Conservation (phyloP, 2,888 invertebrate species). For the Taenaris catops region DNA sequence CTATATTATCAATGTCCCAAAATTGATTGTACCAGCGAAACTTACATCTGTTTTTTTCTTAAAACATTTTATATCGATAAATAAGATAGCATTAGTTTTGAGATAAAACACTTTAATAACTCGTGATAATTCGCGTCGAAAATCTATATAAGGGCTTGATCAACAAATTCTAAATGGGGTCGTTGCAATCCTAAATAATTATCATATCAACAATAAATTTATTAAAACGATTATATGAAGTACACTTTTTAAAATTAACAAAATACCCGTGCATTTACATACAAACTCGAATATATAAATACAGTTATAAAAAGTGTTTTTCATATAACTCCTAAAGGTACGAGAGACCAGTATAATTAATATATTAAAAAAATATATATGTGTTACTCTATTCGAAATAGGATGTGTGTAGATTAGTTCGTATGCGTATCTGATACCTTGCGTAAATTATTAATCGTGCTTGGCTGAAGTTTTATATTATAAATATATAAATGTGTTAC, state of each 20-base stretch:
- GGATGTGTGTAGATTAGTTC: conserved; percentile 52
- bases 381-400: conserved; percentile 30
- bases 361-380: conserved; percentile 29
- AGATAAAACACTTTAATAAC: too few relatives aligned
- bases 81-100: too few relatives aligned
- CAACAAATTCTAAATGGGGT: conserved; percentile 27
- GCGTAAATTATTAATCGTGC: conserved; percentile 47
- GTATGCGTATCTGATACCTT: conserved; percentile 36
- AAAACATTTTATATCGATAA: too few relatives aligned
- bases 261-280: conserved; percentile 32
- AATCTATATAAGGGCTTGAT: conserved; percentile 1
- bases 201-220: conserved; percentile 41
- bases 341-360: conserved; percentile 51
- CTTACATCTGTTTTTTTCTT: too few relatives aligned
- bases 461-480: conserved; percentile 43
- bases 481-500: conserved; percentile 22
- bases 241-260: conserved; percentile 36
- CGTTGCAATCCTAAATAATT: conserved; percentile 37
- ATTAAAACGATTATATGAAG: conserved; percentile 26
- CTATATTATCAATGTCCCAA: too few relatives aligned
- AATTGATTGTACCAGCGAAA: too few relatives aligned
- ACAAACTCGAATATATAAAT: conserved; percentile 28
- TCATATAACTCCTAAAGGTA: conserved; percentile 48
- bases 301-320: conserved; percentile 32
- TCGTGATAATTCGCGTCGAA: too few relatives aligned